These are phyloP conservation scores for Magallana nippona DNA, from an alignment of 2,888 invertebrate species.

Conservation along the genomic window DNA sequence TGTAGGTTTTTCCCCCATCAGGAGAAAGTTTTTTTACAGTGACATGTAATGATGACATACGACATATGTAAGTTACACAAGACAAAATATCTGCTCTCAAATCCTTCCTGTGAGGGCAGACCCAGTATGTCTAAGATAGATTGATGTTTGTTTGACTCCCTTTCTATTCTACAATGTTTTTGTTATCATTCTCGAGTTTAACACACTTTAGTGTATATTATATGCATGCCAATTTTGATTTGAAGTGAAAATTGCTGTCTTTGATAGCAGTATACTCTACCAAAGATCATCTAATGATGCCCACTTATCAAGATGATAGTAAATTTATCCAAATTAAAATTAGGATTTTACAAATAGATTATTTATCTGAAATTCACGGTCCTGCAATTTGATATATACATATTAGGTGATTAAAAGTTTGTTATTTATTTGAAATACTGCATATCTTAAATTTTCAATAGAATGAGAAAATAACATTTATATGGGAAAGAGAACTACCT, in stretches of 20 bases:
- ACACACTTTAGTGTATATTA: background rate
- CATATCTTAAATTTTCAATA: too few species aligned
- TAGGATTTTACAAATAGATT: too few species aligned
- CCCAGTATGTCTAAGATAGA: background rate
- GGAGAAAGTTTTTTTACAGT: constrained; percentile 21
- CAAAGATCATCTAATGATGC: too few species aligned
- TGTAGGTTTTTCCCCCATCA: constrained; percentile 30
- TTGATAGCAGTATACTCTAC: too few species aligned
- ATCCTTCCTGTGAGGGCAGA: constrained; percentile 9
- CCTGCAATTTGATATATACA: too few species aligned
- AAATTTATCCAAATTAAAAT: too few species aligned
- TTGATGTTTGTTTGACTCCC: background rate
- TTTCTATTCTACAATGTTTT: background rate
- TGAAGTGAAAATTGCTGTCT: background rate
- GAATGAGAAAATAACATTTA: too few species aligned
- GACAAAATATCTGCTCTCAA: constrained; percentile 19
- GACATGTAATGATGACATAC: constrained; percentile 29
- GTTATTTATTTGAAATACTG: too few species aligned
- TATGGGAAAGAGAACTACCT: too few species aligned
- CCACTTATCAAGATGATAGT: too few species aligned
- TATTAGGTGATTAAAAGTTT: too few species aligned
- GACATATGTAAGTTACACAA: constrained; percentile 31
- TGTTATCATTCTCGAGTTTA: background rate
- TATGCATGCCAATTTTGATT: background rate
- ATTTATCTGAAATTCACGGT: too few species aligned